Evolutionary conservation across 2,888 invertebrate genomes (phyloP).

Genomic region (Syritta pipiens): DNA sequence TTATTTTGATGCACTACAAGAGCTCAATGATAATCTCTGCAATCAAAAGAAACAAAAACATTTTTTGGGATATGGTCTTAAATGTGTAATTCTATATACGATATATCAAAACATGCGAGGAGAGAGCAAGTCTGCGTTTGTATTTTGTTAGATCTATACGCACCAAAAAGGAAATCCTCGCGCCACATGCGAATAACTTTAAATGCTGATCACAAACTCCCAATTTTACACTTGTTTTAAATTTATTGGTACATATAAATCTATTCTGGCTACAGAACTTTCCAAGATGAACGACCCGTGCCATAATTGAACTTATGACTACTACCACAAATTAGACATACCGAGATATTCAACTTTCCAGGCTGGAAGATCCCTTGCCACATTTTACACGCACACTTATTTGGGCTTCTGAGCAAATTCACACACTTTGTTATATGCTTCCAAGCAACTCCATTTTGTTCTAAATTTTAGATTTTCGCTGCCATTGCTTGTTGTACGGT

Average conservation of each 20-base stretch:
- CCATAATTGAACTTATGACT: slow-evolving; percentile 38
- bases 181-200: slow-evolving; percentile 13
- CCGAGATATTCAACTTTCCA: neutral
- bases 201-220: neutral
- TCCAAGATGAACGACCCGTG: slow-evolving; percentile 40
- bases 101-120: slow-evolving; percentile 54
- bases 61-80: neutral
- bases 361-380: too few relatives aligned
- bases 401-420: too few relatives aligned
- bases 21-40: slow-evolving; percentile 27
- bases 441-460: too few relatives aligned
- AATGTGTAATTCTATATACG: too few relatives aligned
- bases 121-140: slow-evolving; percentile 43
- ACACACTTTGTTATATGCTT: too few relatives aligned
- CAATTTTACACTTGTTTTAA: slow-evolving; percentile 19
- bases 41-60: slow-evolving; percentile 47
- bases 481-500: too few relatives aligned
- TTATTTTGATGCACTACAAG: slow-evolving; percentile 28
- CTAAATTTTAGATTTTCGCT: too few relatives aligned
- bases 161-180: slow-evolving; percentile 31
- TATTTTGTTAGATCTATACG: neutral
- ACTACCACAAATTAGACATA: slow-evolving; percentile 16
- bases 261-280: slow-evolving; percentile 55
- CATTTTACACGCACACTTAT: too few relatives aligned
- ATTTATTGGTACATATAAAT: slow-evolving; percentile 32